Evolutionary conservation across 2,888 invertebrate species (phyloP), one percentile per base, ranked within the genome.

Genomic region (Lasiommata megera): DNA sequence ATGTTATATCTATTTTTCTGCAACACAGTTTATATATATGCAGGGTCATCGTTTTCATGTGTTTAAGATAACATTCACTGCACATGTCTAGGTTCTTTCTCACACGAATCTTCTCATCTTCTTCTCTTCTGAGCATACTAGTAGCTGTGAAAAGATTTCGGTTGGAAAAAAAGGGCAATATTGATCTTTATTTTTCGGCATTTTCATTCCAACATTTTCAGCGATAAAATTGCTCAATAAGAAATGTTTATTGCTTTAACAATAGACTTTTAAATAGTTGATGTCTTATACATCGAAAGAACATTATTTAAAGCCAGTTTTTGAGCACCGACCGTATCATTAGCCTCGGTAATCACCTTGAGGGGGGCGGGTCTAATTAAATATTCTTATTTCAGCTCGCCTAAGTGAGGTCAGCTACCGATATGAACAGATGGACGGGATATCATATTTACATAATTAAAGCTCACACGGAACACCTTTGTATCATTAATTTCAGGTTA

Each of bases 351-450:
- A 64, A 65, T 60, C 63, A 62, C 58, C 57, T 56, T 56, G 60
- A 60, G 66, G 65, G 66, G 66, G 66, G 65, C 62, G 61, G 57
- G 56, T 58, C 59, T 66, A 63, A 66, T 69, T 68, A 68, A 66
- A 66, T 67, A 66, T 69, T 65, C 68, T 65, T 66, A 65, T 63
- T 62, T 59, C 64, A 54, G 51, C 54, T 54, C 61, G 56, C 50
- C 63, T 62, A 64, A 66, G 67, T 65, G 64, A 60, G 63, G 64
- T 59, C 60, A 36, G 48, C 53, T 55, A 48, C 52, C 58, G 60
- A 63, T 58, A 63, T 56, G 59, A 56, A 63, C 60, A 66, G 59
- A 63, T 61, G 63, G 56, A 46, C 54, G 29, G 58, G 61, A 56
- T 61, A 61, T 61, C 44, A 63, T 60, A 67, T 68, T 67, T 64